Conservation (phyloP, 2,888 invertebrate species). For the Axea sp. region DNA sequence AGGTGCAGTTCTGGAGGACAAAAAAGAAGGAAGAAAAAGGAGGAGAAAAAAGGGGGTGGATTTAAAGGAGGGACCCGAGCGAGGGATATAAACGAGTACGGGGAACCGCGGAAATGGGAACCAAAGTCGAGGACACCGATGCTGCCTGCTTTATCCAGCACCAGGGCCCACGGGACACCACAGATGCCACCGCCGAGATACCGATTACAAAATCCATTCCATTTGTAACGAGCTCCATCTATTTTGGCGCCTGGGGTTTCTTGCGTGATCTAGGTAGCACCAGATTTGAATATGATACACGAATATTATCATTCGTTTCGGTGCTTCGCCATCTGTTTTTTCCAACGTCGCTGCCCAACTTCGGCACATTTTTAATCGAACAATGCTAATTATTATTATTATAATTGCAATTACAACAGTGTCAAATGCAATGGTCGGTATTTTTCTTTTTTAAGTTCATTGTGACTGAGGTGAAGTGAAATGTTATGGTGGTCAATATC, state of each 20-base stretch:
- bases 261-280: slow-evolving; percentile 72
- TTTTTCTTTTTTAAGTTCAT: too few relatives aligned
- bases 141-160: slow-evolving; percentile 19
- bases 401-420: too few relatives aligned
- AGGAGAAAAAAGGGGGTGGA: slow-evolving; percentile 55
- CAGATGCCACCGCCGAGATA: slow-evolving; percentile 77
- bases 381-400: too few relatives aligned
- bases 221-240: slow-evolving; percentile 79
- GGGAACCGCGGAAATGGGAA: slow-evolving; percentile 70
- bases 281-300: slow-evolving; percentile 76
- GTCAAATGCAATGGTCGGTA: too few relatives aligned
- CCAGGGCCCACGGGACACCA: slow-evolving; percentile 61
- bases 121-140: slow-evolving; percentile 63
- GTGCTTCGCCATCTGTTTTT: too few relatives aligned
- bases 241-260: slow-evolving; percentile 76
- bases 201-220: slow-evolving; percentile 79
- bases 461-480: too few relatives aligned
- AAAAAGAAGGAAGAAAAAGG: too few relatives aligned
- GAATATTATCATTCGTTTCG: slow-evolving; percentile 74
- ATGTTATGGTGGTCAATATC: too few relatives aligned
- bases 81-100: slow-evolving; percentile 77
- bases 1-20: too few relatives aligned
- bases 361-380: too few relatives aligned
- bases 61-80: slow-evolving; percentile 52
- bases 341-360: too few relatives aligned